Percentiles rank a stretch among this genome's conserved stretches.
These are phyloP conservation scores for Aplochiton taeniatus DNA, from an alignment of 2,797 vertebrate species.

Conservation along the genomic window DNA sequence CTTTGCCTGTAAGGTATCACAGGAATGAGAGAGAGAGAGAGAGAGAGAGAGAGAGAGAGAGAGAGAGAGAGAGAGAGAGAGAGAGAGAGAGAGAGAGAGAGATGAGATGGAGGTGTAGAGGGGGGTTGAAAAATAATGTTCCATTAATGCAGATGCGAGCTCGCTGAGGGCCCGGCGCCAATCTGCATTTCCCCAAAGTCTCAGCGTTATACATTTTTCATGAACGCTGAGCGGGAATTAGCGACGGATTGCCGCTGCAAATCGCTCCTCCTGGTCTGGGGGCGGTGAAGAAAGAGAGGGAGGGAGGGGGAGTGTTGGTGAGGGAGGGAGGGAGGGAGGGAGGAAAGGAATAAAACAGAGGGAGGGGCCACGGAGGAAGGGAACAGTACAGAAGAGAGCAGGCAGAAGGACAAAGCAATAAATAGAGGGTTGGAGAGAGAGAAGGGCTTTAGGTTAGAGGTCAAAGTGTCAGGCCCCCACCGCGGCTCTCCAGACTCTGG, in stretches of 20 bases:
- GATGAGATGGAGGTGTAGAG: slow-evolving; percentile 8
- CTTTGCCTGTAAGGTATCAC: slow-evolving; percentile 20
- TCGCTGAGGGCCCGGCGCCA: slow-evolving; percentile 63
- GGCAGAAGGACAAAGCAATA: neutral
- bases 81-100: slow-evolving; percentile 18
- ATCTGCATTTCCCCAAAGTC: slow-evolving; percentile 77
- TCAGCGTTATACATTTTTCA: slow-evolving; percentile 80
- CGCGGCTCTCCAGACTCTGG: too few species aligned
- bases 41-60: slow-evolving; percentile 13
- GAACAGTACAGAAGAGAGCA: too few species aligned
- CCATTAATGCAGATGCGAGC: slow-evolving; percentile 70
- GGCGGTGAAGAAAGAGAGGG: slow-evolving; percentile 13
- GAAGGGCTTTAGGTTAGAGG: neutral
- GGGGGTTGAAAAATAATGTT: slow-evolving; percentile 61
- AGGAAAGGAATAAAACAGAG: slow-evolving; percentile 3
- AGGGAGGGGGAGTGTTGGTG: slow-evolving; percentile 25
- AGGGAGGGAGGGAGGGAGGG: slow-evolving; percentile 16
- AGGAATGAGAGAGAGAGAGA: slow-evolving; percentile 15
- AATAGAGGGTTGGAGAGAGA: slow-evolving; percentile 6
- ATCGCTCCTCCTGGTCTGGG: slow-evolving; percentile 68
- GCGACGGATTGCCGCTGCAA: slow-evolving; percentile 73
- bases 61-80: slow-evolving; percentile 3
- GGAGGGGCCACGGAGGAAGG: slow-evolving; percentile 4
- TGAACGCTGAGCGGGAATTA: slow-evolving; percentile 79
- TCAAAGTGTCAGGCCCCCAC: too few species aligned